A percentile compares a stretch with the other conserved stretches of the same genome.
phyloP scores from a whole-genome alignment of 2,113 vertebrate species.

The Macroglossus sobrinus region DNA sequence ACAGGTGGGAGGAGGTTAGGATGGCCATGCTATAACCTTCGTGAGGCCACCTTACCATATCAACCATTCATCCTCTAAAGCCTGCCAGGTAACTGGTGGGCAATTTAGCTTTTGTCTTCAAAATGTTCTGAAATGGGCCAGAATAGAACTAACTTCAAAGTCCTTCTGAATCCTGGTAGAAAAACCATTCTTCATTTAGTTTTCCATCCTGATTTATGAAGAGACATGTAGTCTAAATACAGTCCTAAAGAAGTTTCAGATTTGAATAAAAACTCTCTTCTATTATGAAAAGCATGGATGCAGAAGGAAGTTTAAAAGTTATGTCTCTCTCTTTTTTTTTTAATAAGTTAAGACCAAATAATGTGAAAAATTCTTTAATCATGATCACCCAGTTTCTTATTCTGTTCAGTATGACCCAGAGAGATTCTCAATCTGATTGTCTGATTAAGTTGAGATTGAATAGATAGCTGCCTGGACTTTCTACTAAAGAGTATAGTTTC shows the following conservation, averaged over 20 bases:
- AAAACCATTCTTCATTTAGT: background rate
- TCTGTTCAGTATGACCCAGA: background rate
- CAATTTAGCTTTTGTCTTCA: background rate
- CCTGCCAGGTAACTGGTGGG: background rate
- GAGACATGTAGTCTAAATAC: background rate
- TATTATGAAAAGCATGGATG: background rate
- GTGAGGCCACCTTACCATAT: background rate
- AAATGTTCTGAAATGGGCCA: background rate
- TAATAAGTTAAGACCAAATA: background rate
- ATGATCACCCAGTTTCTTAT: background rate
- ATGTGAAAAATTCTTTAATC: background rate
- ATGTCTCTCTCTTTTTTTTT: background rate
- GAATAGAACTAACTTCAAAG: background rate
- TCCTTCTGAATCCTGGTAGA: background rate
- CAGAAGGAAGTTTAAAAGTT: background rate
- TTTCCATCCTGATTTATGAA: background rate
- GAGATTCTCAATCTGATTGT: background rate
- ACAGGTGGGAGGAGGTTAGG: background rate
- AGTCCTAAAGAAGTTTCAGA: background rate
- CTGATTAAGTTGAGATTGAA: background rate
- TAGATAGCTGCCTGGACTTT: background rate
- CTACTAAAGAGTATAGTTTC: background rate
- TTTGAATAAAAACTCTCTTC: background rate
- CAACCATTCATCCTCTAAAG: background rate
- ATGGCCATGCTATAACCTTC: background rate